A percentile compares a stretch with the other conserved stretches of the same genome.
Conservation (phyloP, 1,140 invertebrate genomes). For the Muscidifurax raptorellus region DNA sequence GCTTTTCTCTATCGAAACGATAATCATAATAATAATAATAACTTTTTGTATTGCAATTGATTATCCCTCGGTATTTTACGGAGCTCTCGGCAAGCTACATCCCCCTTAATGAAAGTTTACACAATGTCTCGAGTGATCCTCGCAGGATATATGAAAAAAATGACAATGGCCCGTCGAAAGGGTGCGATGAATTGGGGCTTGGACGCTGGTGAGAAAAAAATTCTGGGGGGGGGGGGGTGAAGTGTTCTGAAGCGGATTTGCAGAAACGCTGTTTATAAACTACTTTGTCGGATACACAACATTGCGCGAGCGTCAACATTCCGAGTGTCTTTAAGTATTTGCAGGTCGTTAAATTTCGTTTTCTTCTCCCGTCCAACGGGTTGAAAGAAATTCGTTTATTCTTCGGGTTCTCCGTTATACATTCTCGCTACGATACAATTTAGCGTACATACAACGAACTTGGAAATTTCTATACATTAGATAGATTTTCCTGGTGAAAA, state of each 20-base stretch:
- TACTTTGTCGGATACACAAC: not conserved
- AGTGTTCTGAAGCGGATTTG: not conserved
- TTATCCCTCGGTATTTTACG: not conserved
- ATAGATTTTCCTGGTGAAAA: not conserved
- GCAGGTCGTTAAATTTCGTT: not conserved
- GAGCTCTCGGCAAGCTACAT: not conserved
- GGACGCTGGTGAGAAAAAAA: not conserved
- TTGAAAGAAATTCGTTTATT: too few relatives aligned
- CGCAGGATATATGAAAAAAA: not conserved
- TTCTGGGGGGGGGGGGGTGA: not conserved
- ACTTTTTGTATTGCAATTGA: not conserved
- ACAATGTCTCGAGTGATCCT: conserved; percentile 17
- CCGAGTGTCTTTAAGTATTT: not conserved
- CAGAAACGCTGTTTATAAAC: not conserved
- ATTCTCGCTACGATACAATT: too few relatives aligned
- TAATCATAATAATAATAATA: too few relatives aligned
- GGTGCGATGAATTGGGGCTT: not conserved
- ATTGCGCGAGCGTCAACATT: not conserved
- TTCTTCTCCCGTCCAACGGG: too few relatives aligned
- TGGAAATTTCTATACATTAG: not conserved
- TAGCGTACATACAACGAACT: not conserved
- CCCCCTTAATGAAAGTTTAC: not conserved
- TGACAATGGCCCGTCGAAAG: not conserved
- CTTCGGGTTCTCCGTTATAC: too few relatives aligned
- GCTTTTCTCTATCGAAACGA: not conserved